Percentiles rank a stretch among this genome's conserved stretches.
These are phyloP conservation scores for Caerostris darwini DNA, from an alignment of 1,140 invertebrate genomes.

Conservation along the genomic window DNA sequence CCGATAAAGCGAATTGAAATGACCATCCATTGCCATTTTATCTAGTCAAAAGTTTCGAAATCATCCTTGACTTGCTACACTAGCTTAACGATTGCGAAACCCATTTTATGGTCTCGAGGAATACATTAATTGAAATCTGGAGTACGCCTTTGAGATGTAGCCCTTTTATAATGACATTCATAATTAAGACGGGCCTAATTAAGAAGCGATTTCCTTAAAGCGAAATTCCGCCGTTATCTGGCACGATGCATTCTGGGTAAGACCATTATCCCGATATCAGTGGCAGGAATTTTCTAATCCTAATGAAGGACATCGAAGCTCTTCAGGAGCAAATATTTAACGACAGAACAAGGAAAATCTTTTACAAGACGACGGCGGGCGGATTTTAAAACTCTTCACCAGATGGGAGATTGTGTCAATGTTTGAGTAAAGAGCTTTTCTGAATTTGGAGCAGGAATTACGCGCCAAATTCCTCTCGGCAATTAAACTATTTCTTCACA, in stretches of 20 bases:
- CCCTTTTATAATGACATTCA: neutral
- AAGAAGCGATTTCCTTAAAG: neutral
- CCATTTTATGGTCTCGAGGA: neutral
- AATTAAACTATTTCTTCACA: too few species aligned
- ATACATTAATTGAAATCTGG: neutral
- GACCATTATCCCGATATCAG: neutral
- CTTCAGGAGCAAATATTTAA: neutral
- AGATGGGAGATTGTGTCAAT: neutral
- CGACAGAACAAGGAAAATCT: neutral
- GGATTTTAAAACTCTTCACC: neutral
- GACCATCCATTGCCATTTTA: neutral
- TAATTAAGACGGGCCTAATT: neutral
- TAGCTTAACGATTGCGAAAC: neutral
- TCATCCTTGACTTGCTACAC: neutral
- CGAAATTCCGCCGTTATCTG: neutral
- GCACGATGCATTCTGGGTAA: neutral
- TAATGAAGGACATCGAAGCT: neutral
- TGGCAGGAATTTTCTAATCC: neutral
- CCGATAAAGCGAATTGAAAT: neutral
- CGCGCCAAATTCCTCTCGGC: too few species aligned
- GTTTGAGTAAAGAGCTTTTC: neutral
- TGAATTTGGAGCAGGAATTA: too few species aligned
- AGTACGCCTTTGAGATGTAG: neutral
- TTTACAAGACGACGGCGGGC: neutral
- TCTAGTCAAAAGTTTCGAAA: neutral